phyloP scores from a whole-genome alignment of 92 coral and sea anemone genomes.

The Zoanthus gigantus region DNA sequence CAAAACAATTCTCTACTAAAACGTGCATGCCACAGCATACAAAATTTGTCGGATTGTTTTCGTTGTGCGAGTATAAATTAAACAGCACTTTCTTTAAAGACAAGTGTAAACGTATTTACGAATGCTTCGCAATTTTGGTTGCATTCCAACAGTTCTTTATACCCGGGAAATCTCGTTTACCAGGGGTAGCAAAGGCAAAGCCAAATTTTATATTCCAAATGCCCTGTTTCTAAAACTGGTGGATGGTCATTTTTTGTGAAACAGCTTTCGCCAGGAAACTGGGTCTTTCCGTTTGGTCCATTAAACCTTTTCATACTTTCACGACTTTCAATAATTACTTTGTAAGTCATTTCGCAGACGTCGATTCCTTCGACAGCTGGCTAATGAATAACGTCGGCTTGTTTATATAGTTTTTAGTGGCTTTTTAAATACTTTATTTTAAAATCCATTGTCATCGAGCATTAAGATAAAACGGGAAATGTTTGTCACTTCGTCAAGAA shows the following conservation, averaged over 20 bases:
- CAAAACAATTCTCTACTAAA: not conserved
- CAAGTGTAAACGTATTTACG: slow-evolving; percentile 28
- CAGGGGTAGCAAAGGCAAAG: not conserved
- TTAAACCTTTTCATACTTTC: not conserved
- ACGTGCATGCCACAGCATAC: slow-evolving; percentile 2
- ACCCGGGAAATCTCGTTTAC: not conserved
- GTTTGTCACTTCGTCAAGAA: not conserved
- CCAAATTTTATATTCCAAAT: not conserved
- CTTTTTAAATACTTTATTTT: not conserved
- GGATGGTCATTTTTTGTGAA: not conserved
- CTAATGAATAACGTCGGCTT: not conserved
- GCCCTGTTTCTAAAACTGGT: not conserved
- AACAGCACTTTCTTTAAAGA: not conserved
- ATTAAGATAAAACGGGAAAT: not conserved
- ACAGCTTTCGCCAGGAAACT: not conserved
- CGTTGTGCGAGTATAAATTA: not conserved
- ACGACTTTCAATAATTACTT: not conserved
- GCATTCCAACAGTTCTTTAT: slow-evolving; percentile 32
- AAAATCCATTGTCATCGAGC: not conserved
- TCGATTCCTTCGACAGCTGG: not conserved
- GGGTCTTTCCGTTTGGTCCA: not conserved
- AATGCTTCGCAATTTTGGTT: slow-evolving; percentile 22
- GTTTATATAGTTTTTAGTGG: not conserved
- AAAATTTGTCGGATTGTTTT: not conserved
- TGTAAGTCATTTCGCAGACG: slow-evolving; percentile 7